Evolutionary conservation across 2,113 vertebrate genomes (phyloP).

Genomic region (Takifugu bimaculatus): DNA sequence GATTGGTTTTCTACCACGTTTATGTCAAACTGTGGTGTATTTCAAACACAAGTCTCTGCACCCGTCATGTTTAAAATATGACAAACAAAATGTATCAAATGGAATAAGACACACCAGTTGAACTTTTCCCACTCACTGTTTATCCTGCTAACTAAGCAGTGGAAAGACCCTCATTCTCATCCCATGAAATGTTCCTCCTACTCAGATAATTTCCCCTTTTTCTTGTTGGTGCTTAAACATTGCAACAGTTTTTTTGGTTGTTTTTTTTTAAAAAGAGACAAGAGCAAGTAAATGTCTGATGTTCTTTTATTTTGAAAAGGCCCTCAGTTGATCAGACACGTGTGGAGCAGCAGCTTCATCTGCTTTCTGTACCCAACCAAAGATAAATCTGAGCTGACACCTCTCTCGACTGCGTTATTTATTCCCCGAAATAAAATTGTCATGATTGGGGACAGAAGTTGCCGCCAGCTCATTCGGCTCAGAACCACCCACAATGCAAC

Average conservation of each 20-base stretch:
- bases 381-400: background rate
- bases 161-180: conserved; percentile 35
- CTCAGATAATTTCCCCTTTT: conserved; percentile 17
- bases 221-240: conserved; percentile 15
- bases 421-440: background rate
- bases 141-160: background rate
- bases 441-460: background rate
- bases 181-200: conserved; percentile 19
- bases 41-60: too few relatives aligned
- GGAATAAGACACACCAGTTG: background rate
- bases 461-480: background rate
- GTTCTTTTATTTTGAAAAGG: background rate
- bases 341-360: background rate
- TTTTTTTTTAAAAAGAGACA: background rate
- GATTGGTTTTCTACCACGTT: too few relatives aligned
- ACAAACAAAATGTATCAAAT: background rate
- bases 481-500: background rate
- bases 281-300: background rate
- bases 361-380: background rate
- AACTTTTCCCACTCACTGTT: too few relatives aligned
- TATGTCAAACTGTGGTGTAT: too few relatives aligned
- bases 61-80: background rate
- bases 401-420: background rate
- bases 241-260: background rate
- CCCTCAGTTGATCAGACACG: background rate